Base-by-base conservation (phyloP, 2,797 vertebrate species). In the Sciaenops ocellatus region DNA sequence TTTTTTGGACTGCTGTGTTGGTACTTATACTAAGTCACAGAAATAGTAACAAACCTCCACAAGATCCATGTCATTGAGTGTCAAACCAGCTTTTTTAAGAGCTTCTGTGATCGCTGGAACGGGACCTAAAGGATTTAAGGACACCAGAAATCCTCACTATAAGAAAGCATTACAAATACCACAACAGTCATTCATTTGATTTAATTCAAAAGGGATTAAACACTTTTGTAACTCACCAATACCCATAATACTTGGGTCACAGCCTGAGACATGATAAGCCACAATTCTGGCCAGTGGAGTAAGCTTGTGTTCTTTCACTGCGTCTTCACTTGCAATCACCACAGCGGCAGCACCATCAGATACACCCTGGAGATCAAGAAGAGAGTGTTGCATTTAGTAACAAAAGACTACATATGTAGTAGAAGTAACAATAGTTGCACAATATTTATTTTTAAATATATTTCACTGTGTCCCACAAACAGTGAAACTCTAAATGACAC, bases 221-320 rank as follows among this genome's bases (percentile, higher is more conserved):
- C 16, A 56, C 22, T 8, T 20, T 9, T 20, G 12, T 66, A 30
- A 91, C 96, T 95, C 90, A 99, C 98, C 98, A 60, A 99, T 99
- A 85, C 98, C 98, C 98, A 99, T 99, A 81, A 99, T 97, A 89
- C 96, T 96, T 12, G 98, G 98, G 78, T 99, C 98, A 90, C 98
- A 99, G 77, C 98, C 98, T 4, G 95, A 90, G 1, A 84, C 92
- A 30, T 98, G 97, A 88, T 99, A 99, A 15, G 96, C 89, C 20
- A 99, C 97, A 1, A 99, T 75, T 85, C 98, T 96, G 68, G 97
- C 98, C 89, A 99, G 91, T 5, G 98, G 98, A 65, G 95, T 96
- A 61, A 99, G 95, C 16, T 94, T 97, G 90, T 99, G 96, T 65
- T 97, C 95, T 47, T 96, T 96, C 59, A 98, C 57, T 0, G 98